These are phyloP conservation scores for Cephalopachus bancanus DNA, from an alignment of 2,797 vertebrate genomes.

Conservation along the genomic window DNA sequence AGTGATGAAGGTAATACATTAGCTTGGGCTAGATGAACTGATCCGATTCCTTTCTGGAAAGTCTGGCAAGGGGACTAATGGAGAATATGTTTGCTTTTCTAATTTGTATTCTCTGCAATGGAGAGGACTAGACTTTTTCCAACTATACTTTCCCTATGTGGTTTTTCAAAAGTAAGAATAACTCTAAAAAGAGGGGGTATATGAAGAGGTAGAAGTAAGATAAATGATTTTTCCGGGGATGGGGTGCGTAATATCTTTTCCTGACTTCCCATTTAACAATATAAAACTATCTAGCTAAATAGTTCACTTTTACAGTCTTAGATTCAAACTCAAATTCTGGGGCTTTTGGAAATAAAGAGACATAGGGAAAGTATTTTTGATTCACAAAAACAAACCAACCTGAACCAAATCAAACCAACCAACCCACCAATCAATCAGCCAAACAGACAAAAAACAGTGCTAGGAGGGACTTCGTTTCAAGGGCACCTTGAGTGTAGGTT, in stretches of 20 bases:
- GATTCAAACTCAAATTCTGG: not conserved
- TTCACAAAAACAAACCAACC: not conserved
- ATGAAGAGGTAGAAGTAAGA: not conserved
- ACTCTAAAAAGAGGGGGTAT: not conserved
- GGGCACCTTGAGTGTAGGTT: not conserved
- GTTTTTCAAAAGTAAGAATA: not conserved
- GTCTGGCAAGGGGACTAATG: not conserved
- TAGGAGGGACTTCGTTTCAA: not conserved
- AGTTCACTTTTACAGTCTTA: not conserved
- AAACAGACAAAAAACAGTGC: not conserved
- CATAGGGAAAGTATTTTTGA: not conserved
- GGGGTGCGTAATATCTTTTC: not conserved
- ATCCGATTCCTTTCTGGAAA: not conserved
- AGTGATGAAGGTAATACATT: not conserved
- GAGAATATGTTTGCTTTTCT: conserved; percentile 14
- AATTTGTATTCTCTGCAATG: not conserved
- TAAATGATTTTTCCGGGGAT: not conserved
- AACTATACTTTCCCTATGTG: not conserved
- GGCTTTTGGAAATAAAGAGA: not conserved
- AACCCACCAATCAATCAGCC: too few species aligned
- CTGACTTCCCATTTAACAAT: not conserved
- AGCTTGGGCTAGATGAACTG: not conserved
- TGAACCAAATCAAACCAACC: not conserved
- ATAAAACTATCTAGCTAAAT: not conserved
- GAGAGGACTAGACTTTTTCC: not conserved